These are phyloP conservation scores for Halisarca cf. caerulea DNA, from an alignment of 37 sponge, comb jelly and placozoan genomes.

Conservation along the genomic window DNA sequence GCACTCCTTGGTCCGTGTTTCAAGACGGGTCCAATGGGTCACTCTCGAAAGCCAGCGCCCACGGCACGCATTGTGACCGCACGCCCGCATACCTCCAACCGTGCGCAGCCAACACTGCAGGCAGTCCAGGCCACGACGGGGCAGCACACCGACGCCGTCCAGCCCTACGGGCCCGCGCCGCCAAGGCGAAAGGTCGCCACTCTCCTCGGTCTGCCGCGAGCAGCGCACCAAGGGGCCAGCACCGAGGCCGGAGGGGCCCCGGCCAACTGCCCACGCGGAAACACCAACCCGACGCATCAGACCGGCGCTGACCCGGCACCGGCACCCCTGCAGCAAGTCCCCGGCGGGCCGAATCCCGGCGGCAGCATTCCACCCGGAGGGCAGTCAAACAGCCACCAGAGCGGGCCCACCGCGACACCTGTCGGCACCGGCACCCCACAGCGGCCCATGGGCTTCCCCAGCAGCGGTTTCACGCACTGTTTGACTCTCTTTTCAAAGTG, in stretches of 20 bases:
- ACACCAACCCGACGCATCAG: no score
- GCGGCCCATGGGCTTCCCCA: constrained; percentile 50
- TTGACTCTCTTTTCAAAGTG: constrained; percentile 83
- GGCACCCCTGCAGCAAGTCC: no score
- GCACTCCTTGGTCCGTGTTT: constrained; percentile 87
- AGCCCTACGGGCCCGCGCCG: background rate
- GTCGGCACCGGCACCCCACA: background rate
- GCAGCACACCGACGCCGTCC: constrained; percentile 12
- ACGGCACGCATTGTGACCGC: constrained; percentile 32
- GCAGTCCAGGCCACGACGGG: background rate
- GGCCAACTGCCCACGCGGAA: no score
- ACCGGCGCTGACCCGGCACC: no score
- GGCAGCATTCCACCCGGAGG: constrained; percentile 21
- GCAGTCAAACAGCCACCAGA: constrained; percentile 42
- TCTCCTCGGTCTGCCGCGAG: no score
- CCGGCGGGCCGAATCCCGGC: constrained; percentile 23
- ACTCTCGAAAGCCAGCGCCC: constrained; percentile 12
- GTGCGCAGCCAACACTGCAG: background rate
- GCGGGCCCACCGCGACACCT: background rate
- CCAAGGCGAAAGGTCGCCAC: background rate
- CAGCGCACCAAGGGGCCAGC: no score
- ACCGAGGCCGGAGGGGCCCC: no score
- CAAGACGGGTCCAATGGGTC: constrained; percentile 64
- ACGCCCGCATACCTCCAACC: constrained; percentile 25
- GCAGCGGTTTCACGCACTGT: constrained; percentile 70